These are phyloP conservation scores for Chelmon rostratus DNA, from an alignment of 2,797 vertebrate genomes.

Conservation along the genomic window DNA sequence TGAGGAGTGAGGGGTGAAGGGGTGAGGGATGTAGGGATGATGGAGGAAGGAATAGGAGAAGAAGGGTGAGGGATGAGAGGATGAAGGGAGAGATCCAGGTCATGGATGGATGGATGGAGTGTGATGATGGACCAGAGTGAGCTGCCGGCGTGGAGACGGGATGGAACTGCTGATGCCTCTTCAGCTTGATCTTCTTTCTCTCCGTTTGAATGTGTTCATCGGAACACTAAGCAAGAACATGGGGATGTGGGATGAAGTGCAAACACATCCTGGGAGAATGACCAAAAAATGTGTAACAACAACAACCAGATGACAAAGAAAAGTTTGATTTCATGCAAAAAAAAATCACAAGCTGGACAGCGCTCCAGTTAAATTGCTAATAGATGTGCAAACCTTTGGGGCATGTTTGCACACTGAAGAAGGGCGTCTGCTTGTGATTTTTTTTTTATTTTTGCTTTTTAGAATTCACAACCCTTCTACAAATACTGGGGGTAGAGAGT, in stretches of 20 bases:
- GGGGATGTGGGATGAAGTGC: background rate
- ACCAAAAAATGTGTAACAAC: background rate
- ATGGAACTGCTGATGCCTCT: too few species aligned
- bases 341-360: background rate
- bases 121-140: too few species aligned
- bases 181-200: background rate
- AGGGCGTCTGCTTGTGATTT: background rate
- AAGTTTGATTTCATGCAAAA: background rate
- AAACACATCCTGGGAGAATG: background rate
- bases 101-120: too few species aligned
- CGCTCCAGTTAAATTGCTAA: slow-evolving; percentile 15
- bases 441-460: slow-evolving; percentile 15
- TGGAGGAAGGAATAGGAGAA: too few species aligned
- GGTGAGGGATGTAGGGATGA: too few species aligned
- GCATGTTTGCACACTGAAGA: slow-evolving; percentile 10
- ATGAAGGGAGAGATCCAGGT: too few species aligned
- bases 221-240: background rate
- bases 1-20: too few species aligned
- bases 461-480: slow-evolving; percentile 1
- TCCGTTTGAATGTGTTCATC: too few species aligned
- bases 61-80: too few species aligned
- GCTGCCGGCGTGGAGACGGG: too few species aligned
- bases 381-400: slow-evolving; percentile 1
- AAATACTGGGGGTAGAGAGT: background rate
- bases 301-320: background rate